Base-by-base conservation (phyloP, 2,113 vertebrate genomes). In the Manacus vitellinus region DNA sequence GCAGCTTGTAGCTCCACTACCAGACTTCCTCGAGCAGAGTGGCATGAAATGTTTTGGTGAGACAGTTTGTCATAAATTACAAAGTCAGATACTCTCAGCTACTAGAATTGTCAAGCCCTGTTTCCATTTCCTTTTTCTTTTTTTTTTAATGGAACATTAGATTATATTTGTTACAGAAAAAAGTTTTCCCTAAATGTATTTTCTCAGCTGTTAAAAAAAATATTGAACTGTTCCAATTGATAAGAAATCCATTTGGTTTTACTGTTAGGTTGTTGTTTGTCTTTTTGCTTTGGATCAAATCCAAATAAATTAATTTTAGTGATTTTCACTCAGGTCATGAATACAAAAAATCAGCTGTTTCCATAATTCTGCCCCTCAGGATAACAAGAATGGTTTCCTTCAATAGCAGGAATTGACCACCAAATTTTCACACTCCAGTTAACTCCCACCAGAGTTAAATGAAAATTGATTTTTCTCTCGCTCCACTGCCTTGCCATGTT, bases 391-490 rank as follows among this genome's bases (percentile, higher is more conserved):
- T 0, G 0, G 11, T 66, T 95, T 92, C 85, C 67, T 90, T 51
- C 82, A 78, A 6, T 21, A 88, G 43, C 41, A 93, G 5, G 13
- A 80, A 80, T 4, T 93, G 88, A 80, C 68, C 79, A 81, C 51
- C 23, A 49, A 51, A 85, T 90, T 88, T 85, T 90, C 83, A 80
- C 85, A 74, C 65, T 86, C 72, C 47, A 67, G n/a, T 86, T 95
- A 86, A 86, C 44, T 84, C 79, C 65, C 89, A 80, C 43, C 52
- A 67, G 52, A 71, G 55, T 73, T 63, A 77, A 93, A 95, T 86
- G 75, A 93, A 88, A 94, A 93, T 80, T 71, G 63, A 90, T 90
- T 92, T 91, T 92, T 89, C 55, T 55, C 52, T 73, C 1, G 0
- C 62, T 82, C 41, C 14, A 25, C 22, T 66, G 81, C 74, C 43